phyloP scores from a whole-genome alignment of 2,888 invertebrate species.

The Cacoxenus indagator region DNA sequence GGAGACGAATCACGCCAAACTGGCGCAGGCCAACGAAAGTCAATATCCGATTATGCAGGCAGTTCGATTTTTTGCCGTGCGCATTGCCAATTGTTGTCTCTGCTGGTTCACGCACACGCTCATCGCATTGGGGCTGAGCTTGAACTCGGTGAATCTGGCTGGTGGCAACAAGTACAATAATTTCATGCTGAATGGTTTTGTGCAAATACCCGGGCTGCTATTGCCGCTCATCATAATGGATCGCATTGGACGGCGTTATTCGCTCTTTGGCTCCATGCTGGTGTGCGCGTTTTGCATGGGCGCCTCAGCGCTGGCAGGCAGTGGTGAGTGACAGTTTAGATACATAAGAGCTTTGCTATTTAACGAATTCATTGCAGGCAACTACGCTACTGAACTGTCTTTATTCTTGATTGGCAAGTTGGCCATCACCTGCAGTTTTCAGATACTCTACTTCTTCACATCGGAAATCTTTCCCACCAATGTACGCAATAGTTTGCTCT shows the following conservation, averaged over 20 bases:
- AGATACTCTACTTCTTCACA: constrained; percentile 78
- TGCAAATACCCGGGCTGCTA: constrained; percentile 82
- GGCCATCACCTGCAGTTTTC: constrained; percentile 77
- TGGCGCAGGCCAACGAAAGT: constrained; percentile 51
- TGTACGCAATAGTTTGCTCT: constrained; percentile 77
- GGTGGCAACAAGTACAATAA: constrained; percentile 82
- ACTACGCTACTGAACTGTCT: constrained; percentile 72
- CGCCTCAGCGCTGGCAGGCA: constrained; percentile 56
- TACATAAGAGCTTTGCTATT: not conserved
- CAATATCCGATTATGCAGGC: constrained; percentile 57
- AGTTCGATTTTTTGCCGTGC: constrained; percentile 50
- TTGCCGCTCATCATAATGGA: constrained; percentile 77
- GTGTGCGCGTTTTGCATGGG: constrained; percentile 73
- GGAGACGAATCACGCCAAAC: constrained; percentile 47
- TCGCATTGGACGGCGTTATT: constrained; percentile 76
- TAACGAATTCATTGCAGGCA: constrained; percentile 37
- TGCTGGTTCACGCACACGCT: constrained; percentile 86
- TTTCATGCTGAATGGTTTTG: constrained; percentile 74
- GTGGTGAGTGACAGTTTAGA: constrained; percentile 40
- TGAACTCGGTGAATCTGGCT: constrained; percentile 79
- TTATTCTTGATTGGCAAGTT: constrained; percentile 77
- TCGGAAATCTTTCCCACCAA: constrained; percentile 81
- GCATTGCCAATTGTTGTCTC: constrained; percentile 76
- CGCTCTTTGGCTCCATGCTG: constrained; percentile 76
- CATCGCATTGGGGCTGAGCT: constrained; percentile 84